Conservation (phyloP, 1,140 invertebrate genomes). For the Ladona fulva region DNA sequence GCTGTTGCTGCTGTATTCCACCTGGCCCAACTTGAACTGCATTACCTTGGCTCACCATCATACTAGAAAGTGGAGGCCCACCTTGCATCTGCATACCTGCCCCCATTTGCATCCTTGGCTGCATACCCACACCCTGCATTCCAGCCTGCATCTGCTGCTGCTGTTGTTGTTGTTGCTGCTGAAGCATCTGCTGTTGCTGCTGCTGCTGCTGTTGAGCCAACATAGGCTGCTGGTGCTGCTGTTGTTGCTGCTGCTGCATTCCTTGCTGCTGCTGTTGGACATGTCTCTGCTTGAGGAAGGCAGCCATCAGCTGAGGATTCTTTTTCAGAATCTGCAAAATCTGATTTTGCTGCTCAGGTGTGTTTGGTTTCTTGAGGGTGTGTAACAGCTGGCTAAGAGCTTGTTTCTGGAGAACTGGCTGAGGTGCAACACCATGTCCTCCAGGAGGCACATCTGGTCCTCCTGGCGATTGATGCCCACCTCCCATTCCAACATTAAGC, state of each 20-base stretch:
- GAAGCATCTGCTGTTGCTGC: slow-evolving; percentile 35
- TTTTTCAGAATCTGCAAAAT: slow-evolving; percentile 87
- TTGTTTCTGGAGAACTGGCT: slow-evolving; percentile 51
- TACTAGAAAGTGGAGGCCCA: slow-evolving; percentile 7
- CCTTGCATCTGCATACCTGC: slow-evolving; percentile 13
- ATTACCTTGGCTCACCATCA: slow-evolving; percentile 19
- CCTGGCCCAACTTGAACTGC: slow-evolving; percentile 8
- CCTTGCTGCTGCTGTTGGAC: slow-evolving; percentile 37
- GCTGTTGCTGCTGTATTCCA: slow-evolving; percentile 19
- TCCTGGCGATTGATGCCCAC: slow-evolving; percentile 24
- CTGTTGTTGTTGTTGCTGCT: slow-evolving; percentile 39
- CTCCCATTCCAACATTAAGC: slow-evolving; percentile 29
- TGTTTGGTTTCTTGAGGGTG: slow-evolving; percentile 76
- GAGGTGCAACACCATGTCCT: slow-evolving; percentile 19
- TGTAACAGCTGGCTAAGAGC: slow-evolving; percentile 83
- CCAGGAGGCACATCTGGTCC: slow-evolving; percentile 28
- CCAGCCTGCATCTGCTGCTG: slow-evolving; percentile 30
- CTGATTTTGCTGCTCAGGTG: slow-evolving; percentile 88
- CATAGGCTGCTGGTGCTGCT: slow-evolving; percentile 40
- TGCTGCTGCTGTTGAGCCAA: slow-evolving; percentile 37
- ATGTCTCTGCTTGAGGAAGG: slow-evolving; percentile 88
- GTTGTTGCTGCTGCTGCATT: slow-evolving; percentile 37
- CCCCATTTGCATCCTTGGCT: slow-evolving; percentile 1
- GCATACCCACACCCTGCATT: slow-evolving; percentile 17
- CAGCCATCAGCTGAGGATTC: slow-evolving; percentile 93